Percentiles rank a stretch among this genome's conserved stretches.
Evolutionary conservation across 2,888 invertebrate genomes (phyloP).

Genomic region (Hirtodrosophila trivittata): DNA sequence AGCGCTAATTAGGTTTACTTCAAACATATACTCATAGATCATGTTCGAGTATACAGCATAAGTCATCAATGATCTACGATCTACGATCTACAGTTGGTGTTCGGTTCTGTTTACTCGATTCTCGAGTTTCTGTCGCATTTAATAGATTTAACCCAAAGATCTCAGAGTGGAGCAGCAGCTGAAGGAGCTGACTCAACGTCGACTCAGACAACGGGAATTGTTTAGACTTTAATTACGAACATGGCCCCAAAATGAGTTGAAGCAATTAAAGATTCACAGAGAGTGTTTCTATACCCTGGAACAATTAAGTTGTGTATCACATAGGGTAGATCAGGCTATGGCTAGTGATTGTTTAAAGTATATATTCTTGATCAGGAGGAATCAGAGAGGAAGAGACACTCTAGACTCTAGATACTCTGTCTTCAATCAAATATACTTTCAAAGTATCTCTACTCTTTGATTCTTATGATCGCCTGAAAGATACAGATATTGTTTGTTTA

Average conservation of each 20-base stretch:
- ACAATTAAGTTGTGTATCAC: too few relatives aligned
- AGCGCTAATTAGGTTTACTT: slow-evolving; percentile 41
- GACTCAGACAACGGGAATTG: neutral
- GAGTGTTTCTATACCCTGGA: neutral
- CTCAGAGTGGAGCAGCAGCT: slow-evolving; percentile 32
- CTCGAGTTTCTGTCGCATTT: slow-evolving; percentile 16
- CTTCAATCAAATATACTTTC: too few relatives aligned
- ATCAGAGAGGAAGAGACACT: too few relatives aligned
- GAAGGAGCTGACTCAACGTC: slow-evolving; percentile 1
- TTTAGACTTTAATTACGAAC: slow-evolving; percentile 44
- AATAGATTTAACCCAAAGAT: slow-evolving; percentile 65
- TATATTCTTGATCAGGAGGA: too few relatives aligned
- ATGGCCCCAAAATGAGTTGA: slow-evolving; percentile 26
- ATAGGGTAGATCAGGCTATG: too few relatives aligned
- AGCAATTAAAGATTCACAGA: slow-evolving; percentile 6
- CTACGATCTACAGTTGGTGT: slow-evolving; percentile 2
- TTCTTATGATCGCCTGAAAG: too few relatives aligned
- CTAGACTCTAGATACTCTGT: too few relatives aligned
- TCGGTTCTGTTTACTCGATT: slow-evolving; percentile 17
- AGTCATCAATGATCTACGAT: slow-evolving; percentile 2
- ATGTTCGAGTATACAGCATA: neutral
- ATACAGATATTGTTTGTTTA: too few relatives aligned
- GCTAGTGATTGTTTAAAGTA: too few relatives aligned
- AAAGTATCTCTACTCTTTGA: too few relatives aligned
- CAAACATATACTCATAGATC: slow-evolving; percentile 13